A percentile compares a stretch with the other conserved stretches of the same genome.
Conservation (phyloP, 2,888 invertebrate species). For the Alitta virens region DNA sequence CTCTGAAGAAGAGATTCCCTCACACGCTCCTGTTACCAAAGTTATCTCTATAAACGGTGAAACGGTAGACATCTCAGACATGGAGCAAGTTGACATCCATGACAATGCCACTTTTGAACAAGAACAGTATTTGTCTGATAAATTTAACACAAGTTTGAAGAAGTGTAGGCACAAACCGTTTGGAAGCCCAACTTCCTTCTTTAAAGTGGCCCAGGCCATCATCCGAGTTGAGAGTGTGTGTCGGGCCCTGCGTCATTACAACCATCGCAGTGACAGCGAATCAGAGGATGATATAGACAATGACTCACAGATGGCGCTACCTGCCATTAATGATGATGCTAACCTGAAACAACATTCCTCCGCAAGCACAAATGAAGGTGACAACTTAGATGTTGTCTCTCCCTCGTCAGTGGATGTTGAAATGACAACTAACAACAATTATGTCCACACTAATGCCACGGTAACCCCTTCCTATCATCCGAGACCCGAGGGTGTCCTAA, state of each 20-base stretch:
- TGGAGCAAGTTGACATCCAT: conserved; percentile 49
- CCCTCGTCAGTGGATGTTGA: too few relatives aligned
- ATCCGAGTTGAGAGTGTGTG: conserved; percentile 42
- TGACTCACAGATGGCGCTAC: not conserved
- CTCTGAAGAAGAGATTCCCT: not conserved
- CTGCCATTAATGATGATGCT: too few relatives aligned
- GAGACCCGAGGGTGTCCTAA: too few relatives aligned
- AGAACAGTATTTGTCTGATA: conserved; percentile 31
- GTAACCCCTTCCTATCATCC: too few relatives aligned
- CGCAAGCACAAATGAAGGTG: too few relatives aligned
- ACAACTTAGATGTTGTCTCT: too few relatives aligned
- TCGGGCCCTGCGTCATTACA: conserved; percentile 26
- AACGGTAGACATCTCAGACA: conserved; percentile 32
- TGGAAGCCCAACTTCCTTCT: conserved; percentile 36
- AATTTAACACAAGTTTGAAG: conserved; percentile 22
- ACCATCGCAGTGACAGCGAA: conserved; percentile 32
- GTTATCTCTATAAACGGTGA: conserved; percentile 53
- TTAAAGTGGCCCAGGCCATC: conserved; percentile 41
- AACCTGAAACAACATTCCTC: too few relatives aligned
- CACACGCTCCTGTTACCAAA: conserved; percentile 18
- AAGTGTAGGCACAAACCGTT: not conserved
- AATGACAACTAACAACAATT: too few relatives aligned
- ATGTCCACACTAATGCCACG: too few relatives aligned
- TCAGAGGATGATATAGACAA: conserved; percentile 23
- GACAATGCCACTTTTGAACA: conserved; percentile 52